Percentiles rank a stretch among this genome's conserved stretches.
Conservation (phyloP, 2,113 vertebrate species). For the Sander lucioperca region DNA sequence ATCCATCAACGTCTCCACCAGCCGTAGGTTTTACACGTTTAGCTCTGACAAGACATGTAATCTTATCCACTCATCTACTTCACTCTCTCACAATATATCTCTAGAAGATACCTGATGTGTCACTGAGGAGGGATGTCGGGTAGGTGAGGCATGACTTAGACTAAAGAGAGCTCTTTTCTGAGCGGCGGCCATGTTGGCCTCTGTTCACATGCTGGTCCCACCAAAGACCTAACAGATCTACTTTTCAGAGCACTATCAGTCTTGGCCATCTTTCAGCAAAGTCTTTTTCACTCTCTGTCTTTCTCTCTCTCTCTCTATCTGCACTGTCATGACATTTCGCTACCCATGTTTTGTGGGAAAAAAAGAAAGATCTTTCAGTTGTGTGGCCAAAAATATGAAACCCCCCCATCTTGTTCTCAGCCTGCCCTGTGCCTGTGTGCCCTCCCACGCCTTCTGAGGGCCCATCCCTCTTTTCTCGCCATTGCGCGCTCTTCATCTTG, state of each 20-base stretch:
- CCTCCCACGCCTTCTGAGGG: slow-evolving; percentile 53
- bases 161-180: slow-evolving; percentile 13
- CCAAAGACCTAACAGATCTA: slow-evolving; percentile 66
- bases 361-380: slow-evolving; percentile 52
- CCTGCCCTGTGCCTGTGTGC: slow-evolving; percentile 23
- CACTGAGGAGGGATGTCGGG: slow-evolving; percentile 26
- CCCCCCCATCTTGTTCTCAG: slow-evolving; percentile 37
- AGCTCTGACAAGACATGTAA: slow-evolving; percentile 66
- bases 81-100: slow-evolving; percentile 60
- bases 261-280: slow-evolving; percentile 77
- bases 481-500: slow-evolving; percentile 66
- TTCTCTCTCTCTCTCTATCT: slow-evolving; percentile 52
- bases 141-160: slow-evolving; percentile 42
- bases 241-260: slow-evolving; percentile 73
- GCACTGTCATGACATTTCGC: slow-evolving; percentile 73
- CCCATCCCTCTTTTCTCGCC: slow-evolving; percentile 67
- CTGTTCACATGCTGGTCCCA: slow-evolving; percentile 65
- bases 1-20: slow-evolving; percentile 65
- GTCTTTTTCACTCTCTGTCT: slow-evolving; percentile 46
- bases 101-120: slow-evolving; percentile 53
- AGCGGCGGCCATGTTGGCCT: slow-evolving; percentile 40
- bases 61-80: slow-evolving; percentile 66
- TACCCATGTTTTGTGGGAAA: slow-evolving; percentile 48
- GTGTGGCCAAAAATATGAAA: slow-evolving; percentile 40
- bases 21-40: slow-evolving; percentile 66